phyloP scores from a whole-genome alignment of 2,113 vertebrate species.

The Balaeniceps rex region DNA sequence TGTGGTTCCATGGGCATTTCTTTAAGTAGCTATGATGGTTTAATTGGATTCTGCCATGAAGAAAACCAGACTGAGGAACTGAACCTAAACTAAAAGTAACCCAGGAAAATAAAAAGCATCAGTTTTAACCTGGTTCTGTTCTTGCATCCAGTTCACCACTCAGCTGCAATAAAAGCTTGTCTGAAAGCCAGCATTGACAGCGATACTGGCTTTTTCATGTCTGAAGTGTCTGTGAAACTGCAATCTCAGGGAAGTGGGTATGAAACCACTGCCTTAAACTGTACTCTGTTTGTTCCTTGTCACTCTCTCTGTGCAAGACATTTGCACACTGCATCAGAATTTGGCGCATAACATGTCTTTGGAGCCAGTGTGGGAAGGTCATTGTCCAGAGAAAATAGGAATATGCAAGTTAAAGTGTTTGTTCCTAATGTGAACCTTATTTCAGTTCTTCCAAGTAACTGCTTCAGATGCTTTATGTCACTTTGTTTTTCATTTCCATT shows the following conservation, averaged over 20 bases:
- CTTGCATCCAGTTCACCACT: not conserved
- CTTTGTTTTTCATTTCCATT: not conserved
- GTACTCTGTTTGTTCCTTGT: not conserved
- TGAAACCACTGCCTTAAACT: not conserved
- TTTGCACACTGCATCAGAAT: not conserved
- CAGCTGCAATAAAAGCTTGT: not conserved
- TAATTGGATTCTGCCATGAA: not conserved
- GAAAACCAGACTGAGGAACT: not conserved
- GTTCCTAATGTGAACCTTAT: not conserved
- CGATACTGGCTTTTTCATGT: not conserved
- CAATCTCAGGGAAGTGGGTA: not conserved
- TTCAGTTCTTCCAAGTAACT: not conserved
- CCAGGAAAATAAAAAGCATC: not conserved
- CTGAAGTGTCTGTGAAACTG: not conserved
- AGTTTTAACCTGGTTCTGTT: not conserved
- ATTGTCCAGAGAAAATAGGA: not conserved
- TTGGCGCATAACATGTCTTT: not conserved
- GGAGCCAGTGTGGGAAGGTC: not conserved
- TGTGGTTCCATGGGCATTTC: not conserved
- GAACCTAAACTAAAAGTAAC: not conserved
- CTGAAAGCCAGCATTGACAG: not conserved
- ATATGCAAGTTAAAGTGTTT: not conserved
- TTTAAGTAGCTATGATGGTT: not conserved
- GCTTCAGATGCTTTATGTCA: not conserved
- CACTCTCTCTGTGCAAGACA: not conserved